These are phyloP conservation scores for Athrips mouffetella DNA, from an alignment of 2,888 invertebrate genomes.

Conservation along the genomic window DNA sequence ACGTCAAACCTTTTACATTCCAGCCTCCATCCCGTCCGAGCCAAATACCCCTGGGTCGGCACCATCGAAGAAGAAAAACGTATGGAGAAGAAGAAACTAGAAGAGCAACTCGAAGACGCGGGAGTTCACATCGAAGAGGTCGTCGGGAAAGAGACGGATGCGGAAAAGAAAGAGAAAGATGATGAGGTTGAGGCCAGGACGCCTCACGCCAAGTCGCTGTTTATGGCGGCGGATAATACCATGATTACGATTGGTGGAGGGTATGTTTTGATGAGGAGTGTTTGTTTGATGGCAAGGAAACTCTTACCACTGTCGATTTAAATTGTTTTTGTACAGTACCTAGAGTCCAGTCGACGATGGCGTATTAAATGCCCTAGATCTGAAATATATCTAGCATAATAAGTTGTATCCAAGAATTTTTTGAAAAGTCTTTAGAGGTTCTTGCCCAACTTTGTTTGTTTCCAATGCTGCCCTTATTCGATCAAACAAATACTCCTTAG, in stretches of 20 bases:
- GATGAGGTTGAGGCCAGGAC: constrained; percentile 59
- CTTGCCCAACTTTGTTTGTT: too few relatives aligned
- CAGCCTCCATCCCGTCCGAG: constrained; percentile 86
- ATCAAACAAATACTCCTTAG: too few relatives aligned
- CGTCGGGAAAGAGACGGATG: constrained; percentile 8
- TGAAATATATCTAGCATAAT: too few relatives aligned
- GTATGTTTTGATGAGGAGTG: constrained; percentile 79
- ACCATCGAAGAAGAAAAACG: constrained; percentile 78
- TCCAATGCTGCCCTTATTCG: too few relatives aligned
- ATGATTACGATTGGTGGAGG: constrained; percentile 97
- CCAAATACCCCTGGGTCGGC: constrained; percentile 96
- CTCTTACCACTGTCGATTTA: background rate
- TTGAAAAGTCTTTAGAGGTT: too few relatives aligned
- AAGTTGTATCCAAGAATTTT: too few relatives aligned
- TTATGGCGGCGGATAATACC: constrained; percentile 95
- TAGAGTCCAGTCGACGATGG: background rate
- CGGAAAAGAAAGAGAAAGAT: constrained; percentile 60
- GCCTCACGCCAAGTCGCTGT: constrained; percentile 89
- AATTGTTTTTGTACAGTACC: background rate
- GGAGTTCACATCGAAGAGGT: constrained; percentile 88
- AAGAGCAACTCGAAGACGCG: constrained; percentile 6
- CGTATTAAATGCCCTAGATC: background rate
- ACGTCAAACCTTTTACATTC: constrained; percentile 55
- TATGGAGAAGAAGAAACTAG: constrained; percentile 30
- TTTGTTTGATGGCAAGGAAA: too few relatives aligned